Percentiles rank a stretch among this genome's conserved stretches.
Evolutionary conservation across 2,113 vertebrate genomes (phyloP).

Genomic region (Antigone vipio): DNA sequence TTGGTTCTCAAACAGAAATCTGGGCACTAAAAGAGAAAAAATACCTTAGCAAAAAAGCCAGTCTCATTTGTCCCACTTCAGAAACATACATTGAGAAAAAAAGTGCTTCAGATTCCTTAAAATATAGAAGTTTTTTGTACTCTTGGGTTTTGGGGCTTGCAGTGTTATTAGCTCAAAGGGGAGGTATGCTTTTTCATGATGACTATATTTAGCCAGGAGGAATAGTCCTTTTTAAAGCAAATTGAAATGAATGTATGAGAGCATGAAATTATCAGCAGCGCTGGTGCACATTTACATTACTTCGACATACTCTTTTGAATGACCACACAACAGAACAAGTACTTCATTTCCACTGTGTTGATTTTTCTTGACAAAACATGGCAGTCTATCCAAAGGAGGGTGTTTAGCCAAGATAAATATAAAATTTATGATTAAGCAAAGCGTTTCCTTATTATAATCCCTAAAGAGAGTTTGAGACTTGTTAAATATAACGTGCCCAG

Average conservation of each 20-base stretch:
- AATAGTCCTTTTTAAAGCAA: slow-evolving; percentile 66
- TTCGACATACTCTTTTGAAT: slow-evolving; percentile 61
- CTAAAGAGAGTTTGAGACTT: slow-evolving; percentile 63
- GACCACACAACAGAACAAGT: slow-evolving; percentile 61
- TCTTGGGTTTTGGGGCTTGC: slow-evolving; percentile 7
- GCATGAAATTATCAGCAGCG: slow-evolving; percentile 48
- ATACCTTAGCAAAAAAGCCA: neutral
- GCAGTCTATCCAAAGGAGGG: slow-evolving; percentile 56
- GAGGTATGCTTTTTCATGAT: slow-evolving; percentile 38
- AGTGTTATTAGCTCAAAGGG: slow-evolving; percentile 40
- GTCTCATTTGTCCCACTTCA: neutral
- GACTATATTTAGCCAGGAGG: slow-evolving; percentile 61
- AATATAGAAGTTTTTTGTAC: neutral
- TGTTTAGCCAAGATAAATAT: slow-evolving; percentile 69
- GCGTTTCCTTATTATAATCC: slow-evolving; percentile 64
- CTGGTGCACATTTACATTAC: slow-evolving; percentile 54
- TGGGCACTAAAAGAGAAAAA: neutral
- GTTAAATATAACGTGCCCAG: slow-evolving; percentile 60
- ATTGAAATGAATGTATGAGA: slow-evolving; percentile 54
- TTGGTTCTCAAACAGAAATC: neutral
- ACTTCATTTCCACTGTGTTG: slow-evolving; percentile 62
- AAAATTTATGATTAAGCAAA: slow-evolving; percentile 72
- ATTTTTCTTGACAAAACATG: slow-evolving; percentile 68
- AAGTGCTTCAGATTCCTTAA: neutral
- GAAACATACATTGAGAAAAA: neutral